Percentiles rank a stretch among this genome's conserved stretches.
Evolutionary conservation across 2,888 invertebrate genomes (phyloP).

Genomic region (Mythimna loreyi): DNA sequence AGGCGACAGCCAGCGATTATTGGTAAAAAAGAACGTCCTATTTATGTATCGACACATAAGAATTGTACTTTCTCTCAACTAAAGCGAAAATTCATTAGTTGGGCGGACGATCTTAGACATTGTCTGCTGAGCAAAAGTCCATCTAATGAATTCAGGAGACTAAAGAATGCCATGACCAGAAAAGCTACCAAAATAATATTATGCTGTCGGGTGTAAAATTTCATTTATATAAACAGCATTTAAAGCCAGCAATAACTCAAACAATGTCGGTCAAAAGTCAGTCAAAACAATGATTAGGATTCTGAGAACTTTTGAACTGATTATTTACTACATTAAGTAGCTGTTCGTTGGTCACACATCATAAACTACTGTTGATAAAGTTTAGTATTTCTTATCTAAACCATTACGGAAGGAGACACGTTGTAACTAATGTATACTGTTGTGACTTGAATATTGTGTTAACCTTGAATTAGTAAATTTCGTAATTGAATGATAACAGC

Average conservation of each 20-base stretch:
- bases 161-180: neutral
- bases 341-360: slow-evolving; percentile 51
- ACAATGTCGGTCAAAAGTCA: slow-evolving; percentile 34
- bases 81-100: neutral
- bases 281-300: slow-evolving; percentile 53
- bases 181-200: slow-evolving; percentile 16
- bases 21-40: no score
- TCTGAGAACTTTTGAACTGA: slow-evolving; percentile 47
- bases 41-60: neutral
- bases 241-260: slow-evolving; percentile 51
- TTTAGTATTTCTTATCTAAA: slow-evolving; percentile 53
- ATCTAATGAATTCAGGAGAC: neutral
- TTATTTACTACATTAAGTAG: slow-evolving; percentile 47
- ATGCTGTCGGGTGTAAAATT: neutral
- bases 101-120: neutral
- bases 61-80: slow-evolving; percentile 3
- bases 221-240: slow-evolving; percentile 12
- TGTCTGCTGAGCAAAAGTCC: neutral
- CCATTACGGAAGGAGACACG: slow-evolving; percentile 36
- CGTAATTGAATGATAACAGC: slow-evolving; percentile 45
- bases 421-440: slow-evolving; percentile 15
- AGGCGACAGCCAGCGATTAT: no score
- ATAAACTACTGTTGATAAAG: slow-evolving; percentile 54
- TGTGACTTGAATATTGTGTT: slow-evolving; percentile 44
- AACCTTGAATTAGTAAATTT: slow-evolving; percentile 60